Evolutionary conservation across 2,888 invertebrate genomes (phyloP), one percentile per base, ranked within the genome.

Genomic region (Chrysotoxum bicinctum): DNA sequence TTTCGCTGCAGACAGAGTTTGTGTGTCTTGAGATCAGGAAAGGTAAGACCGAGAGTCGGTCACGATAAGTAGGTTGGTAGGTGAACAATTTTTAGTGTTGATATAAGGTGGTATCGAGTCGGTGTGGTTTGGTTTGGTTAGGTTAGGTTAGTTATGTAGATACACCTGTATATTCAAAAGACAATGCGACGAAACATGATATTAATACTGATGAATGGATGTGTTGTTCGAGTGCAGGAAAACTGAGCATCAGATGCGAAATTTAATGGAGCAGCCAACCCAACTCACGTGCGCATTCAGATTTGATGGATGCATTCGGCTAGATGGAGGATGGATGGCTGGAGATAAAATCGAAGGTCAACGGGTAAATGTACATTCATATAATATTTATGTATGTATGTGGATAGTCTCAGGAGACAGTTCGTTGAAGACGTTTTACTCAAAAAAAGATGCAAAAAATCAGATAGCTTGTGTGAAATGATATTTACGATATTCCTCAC

Each of bases 51-150:
- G 43, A 80, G 73, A 85, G 76, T 85, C 85, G 85, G 85, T 85
- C 85, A 85, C 81, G 70, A 80, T 72, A 80, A 80, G 70, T 85
- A 85, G 85, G 85, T 85, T 85, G 85, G 76, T 85, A 85, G 85
- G 85, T 85, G 85, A 85, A 69, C 68, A 66, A 66, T 66, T 50
- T 66, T 66, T 72, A 19, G 50, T 23, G 74, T 66, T 68, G 60
- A 69, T 58, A 66, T 66, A 66, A 66, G 66, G 48, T 35, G 66
- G 66, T 35, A 35, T 35, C 14, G 40, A 30, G 26, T 43, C 62
- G 62, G 10, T 54, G 16, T 35, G 56, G 35, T 6, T 58, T 12
- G 58, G 35, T 54, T 54, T 21, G 35, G 58, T 12, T 58, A 14
- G 58, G 58, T 37, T 58, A 58, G 58, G 14, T 60, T 10, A 16